Evolutionary conservation across 1,140 invertebrate genomes (phyloP).

Genomic region (Planococcus citri): DNA sequence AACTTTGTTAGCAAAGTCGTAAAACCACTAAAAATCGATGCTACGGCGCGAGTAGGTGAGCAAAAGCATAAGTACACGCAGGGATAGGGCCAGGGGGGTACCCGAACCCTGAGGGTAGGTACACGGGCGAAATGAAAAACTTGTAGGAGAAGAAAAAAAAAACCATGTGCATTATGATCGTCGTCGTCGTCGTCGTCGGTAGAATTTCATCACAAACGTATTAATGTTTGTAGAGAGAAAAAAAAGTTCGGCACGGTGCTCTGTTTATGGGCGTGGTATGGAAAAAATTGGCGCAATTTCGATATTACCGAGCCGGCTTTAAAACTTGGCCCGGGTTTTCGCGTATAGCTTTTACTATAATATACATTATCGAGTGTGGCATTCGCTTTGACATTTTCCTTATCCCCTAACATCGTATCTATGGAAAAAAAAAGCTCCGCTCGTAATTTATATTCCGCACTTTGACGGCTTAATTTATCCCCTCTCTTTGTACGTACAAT

Average conservation of each 20-base stretch:
- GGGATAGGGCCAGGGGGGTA: too few relatives aligned
- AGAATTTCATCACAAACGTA: background rate
- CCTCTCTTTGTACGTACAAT: background rate
- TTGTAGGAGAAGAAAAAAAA: background rate
- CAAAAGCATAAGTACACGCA: too few relatives aligned
- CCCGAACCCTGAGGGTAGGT: too few relatives aligned
- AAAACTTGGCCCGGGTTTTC: background rate
- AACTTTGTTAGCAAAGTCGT: background rate
- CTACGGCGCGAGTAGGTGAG: too few relatives aligned
- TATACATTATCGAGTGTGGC: conserved; percentile 2
- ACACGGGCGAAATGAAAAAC: too few relatives aligned
- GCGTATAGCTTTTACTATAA: background rate
- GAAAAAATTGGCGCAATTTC: conserved; percentile 1
- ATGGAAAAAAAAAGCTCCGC: background rate
- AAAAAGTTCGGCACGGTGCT: background rate
- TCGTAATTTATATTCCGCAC: background rate
- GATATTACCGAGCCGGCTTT: background rate
- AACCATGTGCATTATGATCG: conserved; percentile 1
- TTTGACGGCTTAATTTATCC: conserved; percentile 6
- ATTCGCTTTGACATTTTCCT: background rate
- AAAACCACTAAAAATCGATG: background rate
- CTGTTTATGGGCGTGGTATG: background rate
- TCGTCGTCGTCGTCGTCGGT: too few relatives aligned
- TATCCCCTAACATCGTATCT: background rate
- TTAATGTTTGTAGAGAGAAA: background rate